A percentile compares a stretch with the other conserved stretches of the same genome.
These are phyloP conservation scores for Vipera latastei DNA, from an alignment of 2,797 vertebrate genomes.

Conservation along the genomic window DNA sequence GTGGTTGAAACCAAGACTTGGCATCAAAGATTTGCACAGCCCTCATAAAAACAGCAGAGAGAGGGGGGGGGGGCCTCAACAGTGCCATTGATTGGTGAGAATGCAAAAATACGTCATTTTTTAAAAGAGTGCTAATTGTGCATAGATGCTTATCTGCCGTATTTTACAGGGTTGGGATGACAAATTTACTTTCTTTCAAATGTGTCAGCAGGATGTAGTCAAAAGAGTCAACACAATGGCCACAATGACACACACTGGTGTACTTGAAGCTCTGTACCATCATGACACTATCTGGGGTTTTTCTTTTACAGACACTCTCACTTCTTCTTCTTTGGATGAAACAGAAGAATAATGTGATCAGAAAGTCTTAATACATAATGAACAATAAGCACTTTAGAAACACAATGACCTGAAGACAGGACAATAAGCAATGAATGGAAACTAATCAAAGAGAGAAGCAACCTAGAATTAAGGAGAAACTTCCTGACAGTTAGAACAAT, in stretches of 20 bases:
- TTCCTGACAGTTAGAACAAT: too few relatives aligned
- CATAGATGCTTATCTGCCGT: neutral
- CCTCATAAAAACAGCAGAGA: neutral
- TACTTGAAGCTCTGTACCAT: neutral
- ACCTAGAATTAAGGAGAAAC: too few relatives aligned
- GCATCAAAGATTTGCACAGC: neutral
- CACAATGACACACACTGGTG: neutral
- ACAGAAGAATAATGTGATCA: neutral
- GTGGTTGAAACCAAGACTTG: neutral
- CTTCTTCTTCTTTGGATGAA: neutral
- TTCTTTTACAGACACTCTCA: neutral
- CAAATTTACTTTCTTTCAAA: neutral
- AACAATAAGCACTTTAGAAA: neutral
- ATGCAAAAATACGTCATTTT: neutral
- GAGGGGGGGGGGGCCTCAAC: neutral
- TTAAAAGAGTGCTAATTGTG: neutral
- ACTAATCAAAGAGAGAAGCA: too few relatives aligned
- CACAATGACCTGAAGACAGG: too few relatives aligned
- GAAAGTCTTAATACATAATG: neutral
- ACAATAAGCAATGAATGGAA: too few relatives aligned
- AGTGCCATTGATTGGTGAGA: neutral
- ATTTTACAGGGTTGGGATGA: neutral
- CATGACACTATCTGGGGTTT: neutral
- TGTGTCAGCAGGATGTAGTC: neutral
- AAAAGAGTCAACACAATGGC: neutral